Evolutionary conservation across 2,113 vertebrate genomes (phyloP), one percentile per base, ranked within the genome.

Genomic region (Ciconia stormi): DNA sequence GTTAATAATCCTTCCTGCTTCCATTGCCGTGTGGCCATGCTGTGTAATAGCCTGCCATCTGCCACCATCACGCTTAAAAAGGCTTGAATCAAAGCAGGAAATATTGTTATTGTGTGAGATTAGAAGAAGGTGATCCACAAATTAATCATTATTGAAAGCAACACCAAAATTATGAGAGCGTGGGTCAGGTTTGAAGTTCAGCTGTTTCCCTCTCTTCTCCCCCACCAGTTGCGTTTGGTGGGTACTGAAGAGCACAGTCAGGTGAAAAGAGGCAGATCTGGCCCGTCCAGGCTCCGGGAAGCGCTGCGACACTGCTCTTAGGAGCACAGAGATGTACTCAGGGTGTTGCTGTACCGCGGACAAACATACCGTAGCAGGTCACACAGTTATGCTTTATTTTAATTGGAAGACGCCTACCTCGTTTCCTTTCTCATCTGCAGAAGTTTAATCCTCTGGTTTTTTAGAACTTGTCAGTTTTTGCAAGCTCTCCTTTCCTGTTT

Each of bases 11-110:
- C 66, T 96, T 96, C 78, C 77, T 82, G 74, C 84, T 89, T 59
- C 83, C 74, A 88, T 89, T 93, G 92, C 87, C 10, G 4, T 78
- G 82, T 5, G 91, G 82, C 94, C 84, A 18, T 66, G 76, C 90
- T 71, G 86, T 62, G 91, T 82, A 86, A 94, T 76, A 85, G 87
- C 94, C 91, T 93, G 78, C 93, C 87, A 90, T 91, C 94, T 97
- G 95, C 89, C 89, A 89, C 93, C 92, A 76, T 16, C 86, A 4
- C 26, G 50, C 95, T 94, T 78, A 87, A 55, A 97, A 88, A 82
- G 87, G 78, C 88, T 95, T 61, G 71, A 84, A 86, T 96, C 82
- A 76, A 91, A 93, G 92, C 88, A 92, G 84, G 87, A 94, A 95
- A 56, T 78, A n/a, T 17, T 25, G 0, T 84, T 95, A 71, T 67